A percentile compares a stretch with the other conserved stretches of the same genome.
These are phyloP conservation scores for Bombus turneri DNA, from an alignment of 1,140 invertebrate genomes.

Conservation along the genomic window DNA sequence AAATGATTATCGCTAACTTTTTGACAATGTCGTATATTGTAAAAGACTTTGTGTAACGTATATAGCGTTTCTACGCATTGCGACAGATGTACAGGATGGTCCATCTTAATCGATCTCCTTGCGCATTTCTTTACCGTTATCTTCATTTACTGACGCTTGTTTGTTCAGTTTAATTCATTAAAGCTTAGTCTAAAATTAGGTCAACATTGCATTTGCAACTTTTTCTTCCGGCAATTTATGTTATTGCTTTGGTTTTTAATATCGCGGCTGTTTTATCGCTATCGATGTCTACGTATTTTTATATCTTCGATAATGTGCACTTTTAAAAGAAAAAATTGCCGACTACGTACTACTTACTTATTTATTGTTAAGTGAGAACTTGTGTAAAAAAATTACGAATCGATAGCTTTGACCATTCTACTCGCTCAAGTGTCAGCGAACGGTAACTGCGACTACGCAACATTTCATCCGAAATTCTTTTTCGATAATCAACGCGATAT, in stretches of 20 bases:
- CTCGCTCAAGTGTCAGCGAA: no score
- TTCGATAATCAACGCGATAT: no score
- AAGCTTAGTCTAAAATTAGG: background rate
- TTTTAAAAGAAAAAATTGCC: no score
- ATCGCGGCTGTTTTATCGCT: background rate
- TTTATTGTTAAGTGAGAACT: no score
- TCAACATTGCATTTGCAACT: background rate
- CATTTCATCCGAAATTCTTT: no score
- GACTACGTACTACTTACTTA: no score
- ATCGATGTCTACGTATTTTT: background rate
- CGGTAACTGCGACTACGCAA: no score
- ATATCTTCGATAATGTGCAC: no score
- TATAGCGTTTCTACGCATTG: constrained; percentile 22
- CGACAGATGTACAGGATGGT: constrained; percentile 6
- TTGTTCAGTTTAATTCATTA: background rate
- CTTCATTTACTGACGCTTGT: background rate
- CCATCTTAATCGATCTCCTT: constrained; percentile 22
- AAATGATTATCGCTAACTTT: no score
- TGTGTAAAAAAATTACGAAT: no score
- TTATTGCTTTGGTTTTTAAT: background rate
- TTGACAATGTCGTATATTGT: background rate
- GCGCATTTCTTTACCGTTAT: background rate
- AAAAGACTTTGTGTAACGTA: background rate
- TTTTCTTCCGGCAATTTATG: background rate
- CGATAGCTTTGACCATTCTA: no score